Base-by-base conservation (phyloP, 2,797 vertebrate species). In the Furcifer pardalis region DNA sequence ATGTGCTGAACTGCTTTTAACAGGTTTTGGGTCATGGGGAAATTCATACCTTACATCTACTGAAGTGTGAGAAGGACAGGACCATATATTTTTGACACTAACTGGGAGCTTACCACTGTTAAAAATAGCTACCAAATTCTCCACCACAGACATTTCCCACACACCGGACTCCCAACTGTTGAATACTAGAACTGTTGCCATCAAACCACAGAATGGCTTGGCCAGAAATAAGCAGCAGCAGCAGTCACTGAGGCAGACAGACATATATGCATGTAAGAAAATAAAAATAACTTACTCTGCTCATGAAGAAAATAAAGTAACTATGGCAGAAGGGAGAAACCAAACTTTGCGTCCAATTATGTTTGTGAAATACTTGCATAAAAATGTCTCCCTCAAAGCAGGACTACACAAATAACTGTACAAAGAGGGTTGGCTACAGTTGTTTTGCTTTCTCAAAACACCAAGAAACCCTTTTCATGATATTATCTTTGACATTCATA, bases 101-200 rank as follows among this genome's bases (percentile, higher is more conserved):
- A n/a, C 56, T 25, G 42, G 77, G 59, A 63, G 40, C 3, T 63
- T 78, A 40, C 27, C 40, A 60, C 25, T 37, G 37, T 40, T 40
- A 42, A 30, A 56, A 75, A 56, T 23, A 62, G 56, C 6, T 37
- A 77, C 30, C 76, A 62, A 42, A 77, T 9, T 59, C 32, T 59
- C 10, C 32, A 5, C 17, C 21, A 46, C n/a, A 52, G 13, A 52
- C 30, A 49, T 75, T 74, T 30, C 10, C 32, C 13, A 40, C 59
- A 37, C 15, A n/a, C 32, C 37, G 1, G 12, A 21, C 19, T 60
- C 12, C 10, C 27, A n/a, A 23, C 10, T 7, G 3, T 1, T n/a
- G 40, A 83, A 52, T 5, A 85, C 78, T 19, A 81, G 27, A 3
- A 56, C 37, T 19, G 23, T 78, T 84, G 30, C 25, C 12, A 87